A percentile compares a stretch with the other conserved stretches of the same genome.
Conservation (phyloP, 92 coral and sea anemone species). For the Phenganax stokvisi region DNA sequence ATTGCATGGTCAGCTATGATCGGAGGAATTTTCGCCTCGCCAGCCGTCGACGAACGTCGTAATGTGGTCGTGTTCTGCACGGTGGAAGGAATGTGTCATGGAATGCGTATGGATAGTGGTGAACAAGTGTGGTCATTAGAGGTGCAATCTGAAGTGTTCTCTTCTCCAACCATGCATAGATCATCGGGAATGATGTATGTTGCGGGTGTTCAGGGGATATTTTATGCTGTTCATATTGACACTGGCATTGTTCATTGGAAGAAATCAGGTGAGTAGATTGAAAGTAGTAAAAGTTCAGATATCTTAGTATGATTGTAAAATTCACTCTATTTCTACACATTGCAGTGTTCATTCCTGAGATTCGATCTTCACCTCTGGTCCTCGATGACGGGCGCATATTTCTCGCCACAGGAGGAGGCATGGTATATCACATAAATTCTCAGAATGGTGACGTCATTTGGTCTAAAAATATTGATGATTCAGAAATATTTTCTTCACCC, state of each 20-base stretch:
- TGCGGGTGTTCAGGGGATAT: slow-evolving; percentile 70
- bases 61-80: slow-evolving; percentile 70
- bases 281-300: not conserved
- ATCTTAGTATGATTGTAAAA: not conserved
- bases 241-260: slow-evolving; percentile 66
- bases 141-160: slow-evolving; percentile 71
- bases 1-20: slow-evolving; percentile 61
- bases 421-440: slow-evolving; percentile 68
- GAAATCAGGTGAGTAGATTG: slow-evolving; percentile 50
- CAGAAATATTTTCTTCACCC: slow-evolving; percentile 73
- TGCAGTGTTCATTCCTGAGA: slow-evolving; percentile 48
- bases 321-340: not conserved
- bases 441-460: slow-evolving; percentile 69
- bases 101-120: slow-evolving; percentile 59
- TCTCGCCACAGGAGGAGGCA: slow-evolving; percentile 84
- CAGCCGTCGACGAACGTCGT: slow-evolving; percentile 60
- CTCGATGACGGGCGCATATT: slow-evolving; percentile 70
- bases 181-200: slow-evolving; percentile 52
- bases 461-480: slow-evolving; percentile 67
- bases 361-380: slow-evolving; percentile 76
- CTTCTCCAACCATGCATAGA: slow-evolving; percentile 77
- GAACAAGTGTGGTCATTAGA: slow-evolving; percentile 68
- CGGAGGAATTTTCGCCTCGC: slow-evolving; percentile 76
- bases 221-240: slow-evolving; percentile 57
- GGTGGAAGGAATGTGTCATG: slow-evolving; percentile 75